Evolutionary conservation across 2,797 vertebrate species (phyloP).

Genomic region (Babyrousa celebensis): DNA sequence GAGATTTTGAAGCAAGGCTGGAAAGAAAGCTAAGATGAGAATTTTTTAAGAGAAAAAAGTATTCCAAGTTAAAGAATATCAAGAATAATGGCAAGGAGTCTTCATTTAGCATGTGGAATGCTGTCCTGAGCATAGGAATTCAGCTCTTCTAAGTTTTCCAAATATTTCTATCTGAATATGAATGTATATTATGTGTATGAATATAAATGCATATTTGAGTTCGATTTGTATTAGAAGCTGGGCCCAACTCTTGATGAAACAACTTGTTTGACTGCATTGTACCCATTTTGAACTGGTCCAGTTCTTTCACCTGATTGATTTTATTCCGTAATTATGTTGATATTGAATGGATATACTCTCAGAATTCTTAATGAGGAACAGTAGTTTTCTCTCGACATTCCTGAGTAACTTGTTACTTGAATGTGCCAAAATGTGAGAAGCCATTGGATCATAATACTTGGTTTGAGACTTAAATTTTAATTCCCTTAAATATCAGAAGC

Average conservation of each 20-base stretch:
- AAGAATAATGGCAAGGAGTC: neutral
- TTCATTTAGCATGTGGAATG: neutral
- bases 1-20: slow-evolving; percentile 29
- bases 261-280: slow-evolving; percentile 1
- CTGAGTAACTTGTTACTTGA: slow-evolving; percentile 33
- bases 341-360: slow-evolving; percentile 14
- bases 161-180: neutral
- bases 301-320: slow-evolving; percentile 12
- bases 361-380: slow-evolving; percentile 25
- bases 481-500: slow-evolving; percentile 21
- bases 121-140: neutral
- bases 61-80: neutral
- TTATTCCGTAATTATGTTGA: slow-evolving; percentile 13
- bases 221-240: neutral
- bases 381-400: slow-evolving; percentile 29
- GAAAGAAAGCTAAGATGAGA: slow-evolving; percentile 10
- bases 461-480: slow-evolving; percentile 11
- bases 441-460: neutral
- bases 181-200: neutral
- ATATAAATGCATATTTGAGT: neutral
- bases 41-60: slow-evolving; percentile 18
- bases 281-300: neutral
- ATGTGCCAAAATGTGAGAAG: neutral
- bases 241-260: neutral
- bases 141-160: neutral